phyloP scores from a whole-genome alignment of 2,113 vertebrate species.

The Mirounga angustirostris region DNA sequence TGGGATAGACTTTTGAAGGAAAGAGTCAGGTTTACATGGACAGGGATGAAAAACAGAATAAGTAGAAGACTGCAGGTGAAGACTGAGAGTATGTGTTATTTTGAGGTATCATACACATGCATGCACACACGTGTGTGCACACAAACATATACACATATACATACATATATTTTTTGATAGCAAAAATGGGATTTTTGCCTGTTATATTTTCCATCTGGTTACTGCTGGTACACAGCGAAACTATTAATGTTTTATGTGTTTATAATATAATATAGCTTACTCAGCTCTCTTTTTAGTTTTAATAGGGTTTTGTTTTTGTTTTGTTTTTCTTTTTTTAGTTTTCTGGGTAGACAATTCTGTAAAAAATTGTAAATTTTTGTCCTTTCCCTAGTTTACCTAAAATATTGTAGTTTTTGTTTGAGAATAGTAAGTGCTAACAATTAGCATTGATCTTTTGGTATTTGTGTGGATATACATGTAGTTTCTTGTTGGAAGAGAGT shows the following conservation, averaged over 20 bases:
- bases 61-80: not conserved
- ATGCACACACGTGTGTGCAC: not conserved
- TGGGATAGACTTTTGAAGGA: not conserved
- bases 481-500: not conserved
- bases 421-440: not conserved
- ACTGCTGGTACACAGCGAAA: not conserved
- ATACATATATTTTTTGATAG: not conserved
- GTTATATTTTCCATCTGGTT: constrained; percentile 19
- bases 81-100: not conserved
- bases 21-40: not conserved
- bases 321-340: not conserved
- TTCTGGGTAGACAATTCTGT: not conserved
- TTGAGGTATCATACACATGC: not conserved
- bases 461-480: not conserved
- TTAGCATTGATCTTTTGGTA: not conserved
- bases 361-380: constrained; percentile 30
- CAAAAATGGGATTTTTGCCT: not conserved
- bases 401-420: not conserved
- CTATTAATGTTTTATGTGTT: not conserved
- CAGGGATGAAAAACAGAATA: not conserved
- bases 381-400: not conserved
- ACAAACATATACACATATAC: not conserved
- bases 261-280: not conserved
- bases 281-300: not conserved
- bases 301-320: not conserved